Percentiles rank a stretch among this genome's conserved stretches.
Conservation (phyloP, 2,797 vertebrate genomes). For the Phataginus tricuspis region DNA sequence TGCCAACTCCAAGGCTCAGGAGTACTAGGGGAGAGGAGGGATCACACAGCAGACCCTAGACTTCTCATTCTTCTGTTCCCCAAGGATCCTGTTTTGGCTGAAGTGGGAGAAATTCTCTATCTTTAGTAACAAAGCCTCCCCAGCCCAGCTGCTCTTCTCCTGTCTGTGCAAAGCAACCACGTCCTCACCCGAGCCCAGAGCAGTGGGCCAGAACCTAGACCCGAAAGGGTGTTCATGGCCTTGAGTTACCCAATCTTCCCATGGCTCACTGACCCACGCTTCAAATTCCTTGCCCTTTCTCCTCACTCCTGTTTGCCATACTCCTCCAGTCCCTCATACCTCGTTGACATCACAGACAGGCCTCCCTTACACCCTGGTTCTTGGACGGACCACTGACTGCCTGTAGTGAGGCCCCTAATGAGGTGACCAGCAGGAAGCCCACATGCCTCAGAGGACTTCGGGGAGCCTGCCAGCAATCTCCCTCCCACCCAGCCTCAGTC, state of each 20-base stretch:
- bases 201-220: neutral
- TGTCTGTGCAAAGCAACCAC: neutral
- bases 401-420: conserved; percentile 19
- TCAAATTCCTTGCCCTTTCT: neutral
- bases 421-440: conserved; percentile 57
- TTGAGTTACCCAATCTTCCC: neutral
- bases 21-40: neutral
- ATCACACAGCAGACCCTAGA: neutral
- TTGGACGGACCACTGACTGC: neutral
- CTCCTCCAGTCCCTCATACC: neutral
- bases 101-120: neutral
- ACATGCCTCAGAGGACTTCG: neutral
- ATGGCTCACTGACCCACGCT: neutral
- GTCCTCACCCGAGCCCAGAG: neutral
- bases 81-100: neutral
- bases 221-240: neutral
- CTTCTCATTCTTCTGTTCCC: neutral
- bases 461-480: neutral
- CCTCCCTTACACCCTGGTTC: neutral
- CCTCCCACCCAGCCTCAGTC: neutral
- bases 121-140: neutral
- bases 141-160: neutral
- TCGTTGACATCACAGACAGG: neutral
- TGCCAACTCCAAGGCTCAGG: neutral
- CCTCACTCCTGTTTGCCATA: neutral